A percentile compares a stretch with the other conserved stretches of the same genome.
phyloP scores from a whole-genome alignment of 2,888 invertebrate genomes.

The Clanis bilineata region DNA sequence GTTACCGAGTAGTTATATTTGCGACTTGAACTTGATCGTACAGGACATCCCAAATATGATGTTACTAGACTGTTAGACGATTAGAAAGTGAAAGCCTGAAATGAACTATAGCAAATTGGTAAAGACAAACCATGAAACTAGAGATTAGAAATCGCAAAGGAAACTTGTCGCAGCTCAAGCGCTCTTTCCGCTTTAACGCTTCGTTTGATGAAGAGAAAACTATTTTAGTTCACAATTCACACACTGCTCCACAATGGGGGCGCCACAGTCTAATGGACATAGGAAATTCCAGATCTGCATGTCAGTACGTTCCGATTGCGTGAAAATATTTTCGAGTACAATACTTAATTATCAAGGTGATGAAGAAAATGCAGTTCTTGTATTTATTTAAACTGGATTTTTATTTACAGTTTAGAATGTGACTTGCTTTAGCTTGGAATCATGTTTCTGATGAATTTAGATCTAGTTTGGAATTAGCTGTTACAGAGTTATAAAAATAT shows the following conservation, averaged over 20 bases:
- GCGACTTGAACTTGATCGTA: no score
- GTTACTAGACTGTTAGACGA: background rate
- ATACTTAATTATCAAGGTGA: background rate
- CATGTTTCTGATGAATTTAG: no score
- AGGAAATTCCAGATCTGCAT: background rate
- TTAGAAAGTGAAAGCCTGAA: background rate
- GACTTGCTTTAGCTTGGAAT: no score
- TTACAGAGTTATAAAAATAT: no score
- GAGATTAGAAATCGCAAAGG: background rate
- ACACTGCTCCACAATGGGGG: slow-evolving; percentile 1
- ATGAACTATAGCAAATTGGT: background rate
- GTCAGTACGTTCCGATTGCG: background rate
- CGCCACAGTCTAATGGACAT: background rate
- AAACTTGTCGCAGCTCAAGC: background rate
- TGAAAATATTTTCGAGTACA: background rate
- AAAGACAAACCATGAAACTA: background rate
- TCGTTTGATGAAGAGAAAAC: slow-evolving; percentile 1
- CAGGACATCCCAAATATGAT: no score
- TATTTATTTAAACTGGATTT: no score
- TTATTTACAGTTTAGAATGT: no score
- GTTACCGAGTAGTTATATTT: no score
- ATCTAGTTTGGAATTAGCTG: no score
- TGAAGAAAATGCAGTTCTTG: background rate
- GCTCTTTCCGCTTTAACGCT: slow-evolving; percentile 8
- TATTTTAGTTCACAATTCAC: slow-evolving; percentile 7